Conservation (phyloP, 2,113 vertebrate genomes). For the Riparia riparia region DNA sequence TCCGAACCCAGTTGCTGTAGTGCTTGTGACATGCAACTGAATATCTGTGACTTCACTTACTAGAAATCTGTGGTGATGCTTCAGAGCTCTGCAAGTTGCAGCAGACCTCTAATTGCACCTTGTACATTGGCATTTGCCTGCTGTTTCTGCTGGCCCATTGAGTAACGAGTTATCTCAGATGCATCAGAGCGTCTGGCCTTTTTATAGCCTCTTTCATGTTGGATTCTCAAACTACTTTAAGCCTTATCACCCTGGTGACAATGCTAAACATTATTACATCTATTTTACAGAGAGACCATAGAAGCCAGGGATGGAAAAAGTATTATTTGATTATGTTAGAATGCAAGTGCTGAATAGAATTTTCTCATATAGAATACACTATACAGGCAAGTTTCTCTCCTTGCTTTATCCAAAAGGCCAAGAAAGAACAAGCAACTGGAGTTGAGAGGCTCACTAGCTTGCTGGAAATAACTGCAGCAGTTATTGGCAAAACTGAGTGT, state of each 20-base stretch:
- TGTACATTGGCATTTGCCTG: background rate
- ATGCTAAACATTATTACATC: conserved; percentile 9
- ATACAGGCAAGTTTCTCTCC: background rate
- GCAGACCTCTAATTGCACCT: background rate
- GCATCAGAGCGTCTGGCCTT: background rate
- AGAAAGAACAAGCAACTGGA: background rate
- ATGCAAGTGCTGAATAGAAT: background rate
- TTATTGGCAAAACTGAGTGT: background rate
- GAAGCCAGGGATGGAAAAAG: conserved; percentile 8
- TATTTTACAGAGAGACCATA: conserved; percentile 27
- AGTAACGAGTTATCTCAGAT: background rate
- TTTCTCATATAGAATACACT: background rate
- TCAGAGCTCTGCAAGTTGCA: background rate
- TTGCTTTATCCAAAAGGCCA: background rate
- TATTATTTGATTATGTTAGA: conserved; percentile 44
- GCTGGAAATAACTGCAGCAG: background rate
- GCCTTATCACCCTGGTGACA: conserved; percentile 24
- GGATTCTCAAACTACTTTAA: conserved; percentile 15
- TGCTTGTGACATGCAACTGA: background rate
- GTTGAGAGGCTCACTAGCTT: background rate
- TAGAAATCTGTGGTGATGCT: background rate
- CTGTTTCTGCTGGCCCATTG: background rate
- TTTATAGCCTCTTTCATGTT: conserved; percentile 10
- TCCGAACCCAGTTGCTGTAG: fast-evolving
- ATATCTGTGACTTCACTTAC: background rate